A percentile compares a stretch with the other conserved stretches of the same genome.
Conservation (phyloP, 2,888 invertebrate species). For the Oxycera nigricornis region DNA sequence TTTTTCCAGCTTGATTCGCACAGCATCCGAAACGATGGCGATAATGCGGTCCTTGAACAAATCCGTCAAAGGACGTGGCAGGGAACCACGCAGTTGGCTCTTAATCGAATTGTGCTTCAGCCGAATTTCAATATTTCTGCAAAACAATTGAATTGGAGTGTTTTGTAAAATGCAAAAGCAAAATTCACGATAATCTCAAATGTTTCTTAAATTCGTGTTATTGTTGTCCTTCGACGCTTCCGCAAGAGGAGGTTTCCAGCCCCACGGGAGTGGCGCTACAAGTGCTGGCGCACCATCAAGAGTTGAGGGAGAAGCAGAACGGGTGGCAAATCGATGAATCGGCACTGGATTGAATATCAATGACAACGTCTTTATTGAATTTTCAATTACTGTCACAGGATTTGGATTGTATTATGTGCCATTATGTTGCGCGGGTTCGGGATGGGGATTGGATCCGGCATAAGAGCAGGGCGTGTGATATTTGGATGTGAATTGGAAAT, state of each 20-base stretch:
- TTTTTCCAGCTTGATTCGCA: slow-evolving; percentile 57
- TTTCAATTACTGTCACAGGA: slow-evolving; percentile 16
- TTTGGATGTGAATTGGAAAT: no score
- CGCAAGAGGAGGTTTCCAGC: neutral
- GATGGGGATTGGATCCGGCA: neutral
- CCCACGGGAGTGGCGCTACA: neutral
- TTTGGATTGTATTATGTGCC: slow-evolving; percentile 8
- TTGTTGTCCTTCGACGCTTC: neutral
- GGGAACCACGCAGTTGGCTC: slow-evolving; percentile 56
- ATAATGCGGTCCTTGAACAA: slow-evolving; percentile 59
- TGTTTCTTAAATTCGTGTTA: neutral
- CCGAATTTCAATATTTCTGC: slow-evolving; percentile 58
- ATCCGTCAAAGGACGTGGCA: slow-evolving; percentile 60
- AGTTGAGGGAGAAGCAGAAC: neutral
- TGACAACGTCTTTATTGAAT: slow-evolving; percentile 35
- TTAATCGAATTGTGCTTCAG: slow-evolving; percentile 56
- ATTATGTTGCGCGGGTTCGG: neutral
- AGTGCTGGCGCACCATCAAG: neutral
- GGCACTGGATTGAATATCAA: slow-evolving; percentile 28
- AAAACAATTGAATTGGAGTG: slow-evolving; percentile 30
- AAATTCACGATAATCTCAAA: neutral
- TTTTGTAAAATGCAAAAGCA: neutral
- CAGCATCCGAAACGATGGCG: slow-evolving; percentile 59
- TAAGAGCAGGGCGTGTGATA: no score
- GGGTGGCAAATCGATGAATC: slow-evolving; percentile 13